Percentiles rank a stretch among this genome's conserved stretches.
Conservation (phyloP, 2,113 vertebrate species). For the Syngnathoides biaculeatus region DNA sequence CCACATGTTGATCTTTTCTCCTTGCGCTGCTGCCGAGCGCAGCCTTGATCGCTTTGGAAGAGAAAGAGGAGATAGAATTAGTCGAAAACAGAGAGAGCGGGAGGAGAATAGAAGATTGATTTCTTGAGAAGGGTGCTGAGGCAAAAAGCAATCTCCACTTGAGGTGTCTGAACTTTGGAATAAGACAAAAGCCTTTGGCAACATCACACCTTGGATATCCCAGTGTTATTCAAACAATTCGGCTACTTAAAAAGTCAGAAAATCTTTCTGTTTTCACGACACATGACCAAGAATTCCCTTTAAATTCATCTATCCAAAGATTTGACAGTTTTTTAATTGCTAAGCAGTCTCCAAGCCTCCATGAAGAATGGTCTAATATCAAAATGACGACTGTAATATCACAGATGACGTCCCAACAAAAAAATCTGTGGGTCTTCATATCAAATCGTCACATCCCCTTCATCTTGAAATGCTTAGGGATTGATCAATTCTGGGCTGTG, state of each 20-base stretch:
- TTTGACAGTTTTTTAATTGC: too few species aligned
- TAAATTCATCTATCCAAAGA: too few species aligned
- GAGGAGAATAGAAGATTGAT: constrained; percentile 1
- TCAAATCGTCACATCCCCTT: too few species aligned
- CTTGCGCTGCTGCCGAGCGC: neutral
- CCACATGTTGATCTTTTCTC: constrained; percentile 2
- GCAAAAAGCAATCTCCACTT: constrained; percentile 1
- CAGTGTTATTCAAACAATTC: neutral
- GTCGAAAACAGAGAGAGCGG: neutral
- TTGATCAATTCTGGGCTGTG: too few species aligned
- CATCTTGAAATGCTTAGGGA: too few species aligned
- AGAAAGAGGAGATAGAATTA: constrained; percentile 3
- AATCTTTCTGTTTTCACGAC: neutral
- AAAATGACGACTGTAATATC: too few species aligned
- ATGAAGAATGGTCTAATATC: too few species aligned
- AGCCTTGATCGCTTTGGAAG: neutral
- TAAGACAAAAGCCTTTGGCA: neutral
- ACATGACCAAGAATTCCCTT: too few species aligned
- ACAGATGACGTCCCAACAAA: too few species aligned
- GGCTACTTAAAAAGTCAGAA: neutral
- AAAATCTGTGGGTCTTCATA: too few species aligned
- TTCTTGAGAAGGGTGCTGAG: neutral
- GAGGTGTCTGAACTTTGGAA: neutral
- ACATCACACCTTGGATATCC: neutral
- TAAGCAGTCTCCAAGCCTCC: too few species aligned